Evolutionary conservation across 2,113 vertebrate species (phyloP).

Genomic region (Aleadryas rufinucha): DNA sequence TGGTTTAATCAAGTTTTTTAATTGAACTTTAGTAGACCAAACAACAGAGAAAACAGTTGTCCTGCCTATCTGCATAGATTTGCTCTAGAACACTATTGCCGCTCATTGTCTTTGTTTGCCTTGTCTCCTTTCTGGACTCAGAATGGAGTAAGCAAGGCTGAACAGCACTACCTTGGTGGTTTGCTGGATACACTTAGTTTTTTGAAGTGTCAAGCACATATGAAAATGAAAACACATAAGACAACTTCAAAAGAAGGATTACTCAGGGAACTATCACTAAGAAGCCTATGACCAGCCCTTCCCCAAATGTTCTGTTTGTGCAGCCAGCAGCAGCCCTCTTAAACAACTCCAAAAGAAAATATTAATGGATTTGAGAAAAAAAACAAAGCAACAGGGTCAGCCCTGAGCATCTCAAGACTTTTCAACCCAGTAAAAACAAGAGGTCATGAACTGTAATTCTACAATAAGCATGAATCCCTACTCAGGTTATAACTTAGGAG

Average conservation of each 20-base stretch:
- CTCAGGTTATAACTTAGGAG: not conserved
- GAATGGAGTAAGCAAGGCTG: not conserved
- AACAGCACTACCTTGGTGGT: not conserved
- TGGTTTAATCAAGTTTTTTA: not conserved
- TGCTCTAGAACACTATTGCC: not conserved
- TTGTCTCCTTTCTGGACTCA: not conserved
- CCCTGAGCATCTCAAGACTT: not conserved
- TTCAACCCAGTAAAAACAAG: not conserved
- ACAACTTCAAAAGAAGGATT: not conserved
- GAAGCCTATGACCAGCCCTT: not conserved
- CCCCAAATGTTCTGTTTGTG: not conserved
- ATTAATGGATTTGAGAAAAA: not conserved
- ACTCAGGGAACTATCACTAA: not conserved
- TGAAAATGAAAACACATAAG: rapidly evolving
- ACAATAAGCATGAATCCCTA: not conserved
- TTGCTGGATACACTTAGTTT: not conserved
- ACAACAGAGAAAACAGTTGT: not conserved
- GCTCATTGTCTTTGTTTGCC: not conserved
- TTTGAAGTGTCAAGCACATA: not conserved
- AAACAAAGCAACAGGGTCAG: not conserved
- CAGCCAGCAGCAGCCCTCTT: not conserved
- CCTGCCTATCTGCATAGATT: not conserved
- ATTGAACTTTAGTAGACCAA: not conserved
- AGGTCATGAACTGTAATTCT: not conserved
- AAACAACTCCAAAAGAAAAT: not conserved